phyloP scores from a whole-genome alignment of 2,888 invertebrate species.

The Argyresthia albistria region DNA sequence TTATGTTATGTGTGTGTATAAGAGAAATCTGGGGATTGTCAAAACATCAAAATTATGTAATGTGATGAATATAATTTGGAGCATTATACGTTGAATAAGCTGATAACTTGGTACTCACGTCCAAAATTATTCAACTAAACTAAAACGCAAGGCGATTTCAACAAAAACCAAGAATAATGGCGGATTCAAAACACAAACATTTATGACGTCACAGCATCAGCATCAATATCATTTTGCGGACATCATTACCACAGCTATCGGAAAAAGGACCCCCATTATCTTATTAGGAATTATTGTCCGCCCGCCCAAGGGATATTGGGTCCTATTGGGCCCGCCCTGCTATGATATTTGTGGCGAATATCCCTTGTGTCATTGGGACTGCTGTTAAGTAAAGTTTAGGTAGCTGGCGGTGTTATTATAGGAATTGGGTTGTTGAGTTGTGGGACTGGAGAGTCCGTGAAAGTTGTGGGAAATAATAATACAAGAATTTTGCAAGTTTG shows the following conservation, averaged over 20 bases:
- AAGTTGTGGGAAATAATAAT: too few relatives aligned
- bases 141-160: too few relatives aligned
- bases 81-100: too few relatives aligned
- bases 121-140: too few relatives aligned
- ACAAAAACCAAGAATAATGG: too few relatives aligned
- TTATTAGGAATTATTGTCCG: conserved; percentile 34
- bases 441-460: neutral
- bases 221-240: conserved; percentile 20
- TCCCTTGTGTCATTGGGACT: neutral
- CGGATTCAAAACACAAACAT: neutral
- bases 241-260: conserved; percentile 31
- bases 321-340: neutral
- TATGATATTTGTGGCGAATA: neutral
- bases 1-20: too few relatives aligned
- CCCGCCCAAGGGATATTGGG: neutral
- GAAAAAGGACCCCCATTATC: conserved; percentile 42
- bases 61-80: too few relatives aligned
- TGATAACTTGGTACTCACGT: too few relatives aligned
- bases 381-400: conserved; percentile 1
- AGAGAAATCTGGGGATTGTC: too few relatives aligned
- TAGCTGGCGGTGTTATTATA: neutral
- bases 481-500: too few relatives aligned
- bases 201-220: conserved; percentile 1
- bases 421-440: conserved; percentile 1
- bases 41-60: too few relatives aligned